phyloP scores from a whole-genome alignment of 2,113 vertebrate genomes.

The Apteryx mantelli region DNA sequence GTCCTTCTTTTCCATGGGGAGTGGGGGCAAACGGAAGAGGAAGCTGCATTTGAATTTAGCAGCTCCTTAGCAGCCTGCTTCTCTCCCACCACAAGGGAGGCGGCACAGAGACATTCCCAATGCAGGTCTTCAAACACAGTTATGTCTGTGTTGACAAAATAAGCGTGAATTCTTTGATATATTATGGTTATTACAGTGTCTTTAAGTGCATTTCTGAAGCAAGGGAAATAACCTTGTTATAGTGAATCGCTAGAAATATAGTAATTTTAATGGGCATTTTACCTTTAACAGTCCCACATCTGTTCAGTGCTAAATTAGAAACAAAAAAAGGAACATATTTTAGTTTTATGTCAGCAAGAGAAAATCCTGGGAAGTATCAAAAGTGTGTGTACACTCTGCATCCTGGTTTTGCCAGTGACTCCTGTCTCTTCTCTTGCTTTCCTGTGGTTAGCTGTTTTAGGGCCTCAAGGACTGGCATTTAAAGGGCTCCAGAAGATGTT shows the following conservation, averaged over 20 bases:
- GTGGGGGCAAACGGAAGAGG: not conserved
- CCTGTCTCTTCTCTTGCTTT: not conserved
- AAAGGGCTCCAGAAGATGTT: not conserved
- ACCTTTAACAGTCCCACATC: conserved; percentile 6
- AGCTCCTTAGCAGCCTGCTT: not conserved
- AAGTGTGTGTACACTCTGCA: not conserved
- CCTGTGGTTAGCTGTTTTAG: not conserved
- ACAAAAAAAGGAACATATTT: conserved; percentile 16
- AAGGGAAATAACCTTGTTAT: not conserved
- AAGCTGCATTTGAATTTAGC: not conserved
- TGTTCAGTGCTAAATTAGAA: conserved; percentile 21
- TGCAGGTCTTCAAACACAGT: not conserved
- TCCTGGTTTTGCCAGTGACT: not conserved
- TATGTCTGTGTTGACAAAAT: not conserved
- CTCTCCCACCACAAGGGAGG: not conserved
- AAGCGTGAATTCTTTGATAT: not conserved
- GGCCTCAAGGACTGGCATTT: not conserved
- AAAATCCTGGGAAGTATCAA: conserved; percentile 1
- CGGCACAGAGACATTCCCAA: not conserved
- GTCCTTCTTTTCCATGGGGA: fast-evolving
- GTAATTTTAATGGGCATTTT: conserved; percentile 39
- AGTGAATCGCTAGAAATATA: not conserved
- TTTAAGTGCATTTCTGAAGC: conserved; percentile 16
- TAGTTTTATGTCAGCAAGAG: conserved; percentile 20
- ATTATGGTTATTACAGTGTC: not conserved